phyloP scores from a whole-genome alignment of 2,113 vertebrate genomes.

The Indri indri region DNA sequence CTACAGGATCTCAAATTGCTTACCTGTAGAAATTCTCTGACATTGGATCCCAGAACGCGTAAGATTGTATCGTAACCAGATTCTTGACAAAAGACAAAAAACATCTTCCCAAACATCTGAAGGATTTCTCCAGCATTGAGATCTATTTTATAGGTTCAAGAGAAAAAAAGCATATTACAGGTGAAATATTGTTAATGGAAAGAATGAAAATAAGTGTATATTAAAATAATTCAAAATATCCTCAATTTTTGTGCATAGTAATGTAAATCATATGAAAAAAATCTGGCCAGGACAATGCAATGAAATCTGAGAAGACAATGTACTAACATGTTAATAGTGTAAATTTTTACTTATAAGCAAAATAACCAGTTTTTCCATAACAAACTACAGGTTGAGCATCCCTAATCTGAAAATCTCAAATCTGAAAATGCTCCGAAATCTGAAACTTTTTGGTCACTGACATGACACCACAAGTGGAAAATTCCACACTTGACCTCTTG shows the following conservation, averaged over 20 bases:
- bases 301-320: neutral
- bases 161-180: neutral
- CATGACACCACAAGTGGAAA: neutral
- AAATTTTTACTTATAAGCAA: neutral
- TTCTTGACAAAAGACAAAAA: conserved; percentile 99
- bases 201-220: neutral
- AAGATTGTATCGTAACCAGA: conserved; percentile 99
- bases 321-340: neutral
- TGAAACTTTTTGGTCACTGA: neutral
- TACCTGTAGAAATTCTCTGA: conserved; percentile 98
- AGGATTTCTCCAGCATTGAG: conserved; percentile 97
- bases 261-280: neutral
- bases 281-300: neutral
- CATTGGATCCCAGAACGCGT: conserved; percentile 96
- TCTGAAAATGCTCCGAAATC: neutral
- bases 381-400: neutral
- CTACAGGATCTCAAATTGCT: conserved; percentile 44
- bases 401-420: neutral
- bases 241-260: neutral
- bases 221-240: neutral
- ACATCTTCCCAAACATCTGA: conserved; percentile 99
- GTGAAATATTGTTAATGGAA: neutral
- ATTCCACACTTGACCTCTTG: neutral
- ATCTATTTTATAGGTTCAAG: conserved; percentile 85
- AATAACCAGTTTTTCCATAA: neutral